phyloP scores from a whole-genome alignment of 2,888 invertebrate genomes.

The Leptinotarsa haldemani region DNA sequence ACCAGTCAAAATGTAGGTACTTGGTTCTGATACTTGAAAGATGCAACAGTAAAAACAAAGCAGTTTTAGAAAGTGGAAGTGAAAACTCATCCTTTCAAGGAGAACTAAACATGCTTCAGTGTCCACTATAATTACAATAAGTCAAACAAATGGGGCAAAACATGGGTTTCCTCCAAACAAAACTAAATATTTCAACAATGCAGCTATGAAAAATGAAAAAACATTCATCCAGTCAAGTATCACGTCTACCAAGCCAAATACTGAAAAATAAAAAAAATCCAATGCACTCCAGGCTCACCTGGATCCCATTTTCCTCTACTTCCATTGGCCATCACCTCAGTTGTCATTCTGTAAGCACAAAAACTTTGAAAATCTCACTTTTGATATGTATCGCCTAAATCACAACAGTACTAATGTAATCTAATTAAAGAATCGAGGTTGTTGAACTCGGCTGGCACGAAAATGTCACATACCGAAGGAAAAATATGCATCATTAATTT shows the following conservation, averaged over 20 bases:
- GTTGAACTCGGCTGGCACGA: constrained; percentile 8
- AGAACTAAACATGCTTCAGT: too few relatives aligned
- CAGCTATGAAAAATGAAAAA: neutral
- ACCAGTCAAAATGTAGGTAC: too few relatives aligned
- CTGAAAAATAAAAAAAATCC: constrained; percentile 36
- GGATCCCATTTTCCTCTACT: constrained; percentile 71
- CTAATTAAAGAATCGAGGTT: constrained; percentile 18
- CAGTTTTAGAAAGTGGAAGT: too few relatives aligned
- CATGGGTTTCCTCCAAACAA: too few relatives aligned
- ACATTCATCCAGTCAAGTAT: too few relatives aligned
- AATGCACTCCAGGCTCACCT: constrained; percentile 65
- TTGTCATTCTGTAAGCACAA: constrained; percentile 67
- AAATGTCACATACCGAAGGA: constrained; percentile 8
- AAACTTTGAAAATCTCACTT: constrained; percentile 12
- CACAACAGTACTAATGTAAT: neutral
- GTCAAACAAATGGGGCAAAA: too few relatives aligned
- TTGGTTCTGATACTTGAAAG: too few relatives aligned
- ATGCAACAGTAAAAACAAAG: neutral
- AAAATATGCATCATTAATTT: constrained; percentile 5
- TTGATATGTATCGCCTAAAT: neutral
- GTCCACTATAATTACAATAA: too few relatives aligned
- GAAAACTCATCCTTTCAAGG: too few relatives aligned
- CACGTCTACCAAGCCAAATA: constrained; percentile 14
- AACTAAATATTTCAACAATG: too few relatives aligned
- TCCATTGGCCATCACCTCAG: constrained; percentile 71